Conservation (phyloP, 1,140 invertebrate species). For the Diachasma alloeum region DNA sequence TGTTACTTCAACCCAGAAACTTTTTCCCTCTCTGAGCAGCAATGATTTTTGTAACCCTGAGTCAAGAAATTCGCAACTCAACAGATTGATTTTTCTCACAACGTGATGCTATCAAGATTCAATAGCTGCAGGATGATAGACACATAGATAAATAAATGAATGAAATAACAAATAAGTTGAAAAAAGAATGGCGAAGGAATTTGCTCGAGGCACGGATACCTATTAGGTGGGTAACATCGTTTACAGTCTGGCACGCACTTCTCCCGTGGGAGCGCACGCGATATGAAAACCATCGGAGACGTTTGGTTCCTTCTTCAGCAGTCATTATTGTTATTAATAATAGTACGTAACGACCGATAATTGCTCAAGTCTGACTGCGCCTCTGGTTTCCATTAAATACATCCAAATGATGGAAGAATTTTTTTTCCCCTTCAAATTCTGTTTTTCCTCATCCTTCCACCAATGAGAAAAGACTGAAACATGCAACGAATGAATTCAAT, state of each 20-base stretch:
- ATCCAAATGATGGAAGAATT: neutral
- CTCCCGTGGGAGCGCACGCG: slow-evolving; percentile 41
- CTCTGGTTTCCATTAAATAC: slow-evolving; percentile 47
- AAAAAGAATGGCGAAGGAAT: slow-evolving; percentile 48
- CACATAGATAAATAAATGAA: slow-evolving; percentile 17
- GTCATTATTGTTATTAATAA: slow-evolving; percentile 65
- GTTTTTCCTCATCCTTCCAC: neutral
- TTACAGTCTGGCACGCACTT: slow-evolving; percentile 61
- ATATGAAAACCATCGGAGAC: slow-evolving; percentile 44
- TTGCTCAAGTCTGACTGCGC: slow-evolving; percentile 62
- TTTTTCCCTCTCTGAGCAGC: no score
- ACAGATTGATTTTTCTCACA: no score
- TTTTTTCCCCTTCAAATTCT: neutral
- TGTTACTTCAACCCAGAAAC: no score
- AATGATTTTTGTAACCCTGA: no score
- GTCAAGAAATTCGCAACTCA: no score
- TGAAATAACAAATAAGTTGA: slow-evolving; percentile 28
- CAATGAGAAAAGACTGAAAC: neutral
- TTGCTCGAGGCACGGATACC: slow-evolving; percentile 61
- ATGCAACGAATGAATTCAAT: slow-evolving; percentile 11
- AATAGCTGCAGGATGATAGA: neutral
- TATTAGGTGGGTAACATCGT: slow-evolving; percentile 61
- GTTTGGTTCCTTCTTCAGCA: slow-evolving; percentile 47
- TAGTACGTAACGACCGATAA: slow-evolving; percentile 62
- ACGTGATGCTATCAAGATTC: neutral